Evolutionary conservation across 2,113 vertebrate species (phyloP).

Genomic region (Probosciger aterrimus): DNA sequence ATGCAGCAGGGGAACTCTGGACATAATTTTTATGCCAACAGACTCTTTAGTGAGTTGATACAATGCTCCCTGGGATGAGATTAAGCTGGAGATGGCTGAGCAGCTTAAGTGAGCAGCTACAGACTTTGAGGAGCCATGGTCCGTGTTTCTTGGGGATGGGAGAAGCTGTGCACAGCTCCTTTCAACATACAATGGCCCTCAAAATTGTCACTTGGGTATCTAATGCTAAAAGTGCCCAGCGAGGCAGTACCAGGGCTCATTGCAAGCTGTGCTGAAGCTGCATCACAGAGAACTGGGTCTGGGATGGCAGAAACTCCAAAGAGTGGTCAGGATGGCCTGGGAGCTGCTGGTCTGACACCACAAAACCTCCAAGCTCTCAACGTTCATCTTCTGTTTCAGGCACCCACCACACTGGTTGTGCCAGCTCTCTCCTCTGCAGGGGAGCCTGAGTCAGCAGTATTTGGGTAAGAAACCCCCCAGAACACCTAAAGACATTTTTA

Average conservation of each 20-base stretch:
- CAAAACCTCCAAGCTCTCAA: not conserved
- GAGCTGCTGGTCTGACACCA: not conserved
- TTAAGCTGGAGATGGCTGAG: not conserved
- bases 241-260: not conserved
- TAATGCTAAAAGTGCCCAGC: not conserved
- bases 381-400: not conserved
- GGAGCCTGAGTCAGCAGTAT: not conserved
- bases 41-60: not conserved
- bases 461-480: not conserved
- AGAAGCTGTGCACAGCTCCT: not conserved
- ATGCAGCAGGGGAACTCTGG: not conserved
- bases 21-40: not conserved
- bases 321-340: not conserved
- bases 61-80: not conserved
- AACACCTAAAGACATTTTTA: not conserved
- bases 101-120: not conserved
- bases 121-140: not conserved
- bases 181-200: not conserved
- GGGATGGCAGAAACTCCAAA: not conserved
- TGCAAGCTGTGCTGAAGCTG: not conserved
- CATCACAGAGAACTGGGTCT: not conserved
- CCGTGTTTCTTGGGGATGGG: not conserved
- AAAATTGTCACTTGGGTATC: not conserved
- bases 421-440: not conserved
- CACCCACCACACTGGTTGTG: accelerated